Evolutionary conservation across 2,888 invertebrate species (phyloP).

Genomic region (Eilema griseolum): DNA sequence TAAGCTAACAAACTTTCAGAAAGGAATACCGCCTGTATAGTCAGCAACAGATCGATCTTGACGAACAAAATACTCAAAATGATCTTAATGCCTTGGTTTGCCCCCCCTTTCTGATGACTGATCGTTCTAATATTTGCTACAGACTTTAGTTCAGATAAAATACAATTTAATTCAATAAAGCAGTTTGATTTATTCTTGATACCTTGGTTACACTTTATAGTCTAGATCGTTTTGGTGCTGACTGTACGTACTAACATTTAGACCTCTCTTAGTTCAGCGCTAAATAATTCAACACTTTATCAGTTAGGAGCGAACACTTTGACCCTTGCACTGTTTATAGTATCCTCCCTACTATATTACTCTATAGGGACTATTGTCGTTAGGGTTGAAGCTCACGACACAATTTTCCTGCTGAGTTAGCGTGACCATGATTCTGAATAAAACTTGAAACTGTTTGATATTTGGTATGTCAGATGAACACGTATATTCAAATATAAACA

Average conservation of each 20-base stretch:
- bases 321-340: slow-evolving; percentile 32
- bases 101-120: too few relatives aligned
- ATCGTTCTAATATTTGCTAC: too few relatives aligned
- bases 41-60: too few relatives aligned
- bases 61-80: too few relatives aligned
- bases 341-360: slow-evolving; percentile 15
- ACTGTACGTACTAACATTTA: slow-evolving; percentile 18
- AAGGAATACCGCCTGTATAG: slow-evolving; percentile 13
- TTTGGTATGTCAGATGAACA: too few relatives aligned
- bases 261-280: slow-evolving; percentile 25
- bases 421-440: neutral
- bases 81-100: too few relatives aligned
- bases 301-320: slow-evolving; percentile 41
- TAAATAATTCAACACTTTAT: slow-evolving; percentile 48
- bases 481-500: too few relatives aligned
- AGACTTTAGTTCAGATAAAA: too few relatives aligned
- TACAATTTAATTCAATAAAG: too few relatives aligned
- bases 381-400: slow-evolving; percentile 8
- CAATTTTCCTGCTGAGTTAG: neutral
- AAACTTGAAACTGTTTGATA: neutral
- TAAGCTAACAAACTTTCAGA: neutral
- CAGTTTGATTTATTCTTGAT: too few relatives aligned
- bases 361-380: slow-evolving; percentile 32
- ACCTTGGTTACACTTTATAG: too few relatives aligned
- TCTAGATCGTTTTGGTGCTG: too few relatives aligned